These are phyloP conservation scores for Desmodus rotundus DNA, from an alignment of 2,113 vertebrate genomes.

Conservation along the genomic window DNA sequence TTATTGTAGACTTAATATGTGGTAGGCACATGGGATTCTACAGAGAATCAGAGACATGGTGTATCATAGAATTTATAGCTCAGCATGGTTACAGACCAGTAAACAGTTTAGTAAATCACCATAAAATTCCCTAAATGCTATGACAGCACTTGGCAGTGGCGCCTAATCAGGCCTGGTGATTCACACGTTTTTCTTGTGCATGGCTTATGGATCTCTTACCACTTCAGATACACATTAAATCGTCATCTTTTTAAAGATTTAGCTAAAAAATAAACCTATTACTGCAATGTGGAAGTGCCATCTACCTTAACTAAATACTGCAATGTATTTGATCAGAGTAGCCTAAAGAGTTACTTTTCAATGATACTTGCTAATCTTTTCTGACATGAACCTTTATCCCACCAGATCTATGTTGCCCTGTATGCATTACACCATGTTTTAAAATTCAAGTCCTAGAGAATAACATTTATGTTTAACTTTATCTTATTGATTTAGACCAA, in stretches of 20 bases:
- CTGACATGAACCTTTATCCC: not conserved
- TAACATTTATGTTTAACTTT: not conserved
- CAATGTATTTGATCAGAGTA: not conserved
- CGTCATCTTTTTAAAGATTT: not conserved
- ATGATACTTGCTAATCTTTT: not conserved
- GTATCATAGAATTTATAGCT: not conserved
- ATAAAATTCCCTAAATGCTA: not conserved
- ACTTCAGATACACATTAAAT: not conserved
- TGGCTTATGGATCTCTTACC: not conserved
- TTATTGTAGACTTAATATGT: not conserved
- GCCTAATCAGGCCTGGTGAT: not conserved
- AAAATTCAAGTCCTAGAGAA: not conserved
- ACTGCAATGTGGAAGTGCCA: not conserved
- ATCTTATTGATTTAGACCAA: not conserved
- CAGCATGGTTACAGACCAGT: not conserved
- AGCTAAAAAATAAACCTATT: not conserved
- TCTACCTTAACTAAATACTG: not conserved
- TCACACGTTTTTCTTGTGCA: not conserved
- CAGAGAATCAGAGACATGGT: not conserved
- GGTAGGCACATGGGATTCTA: not conserved
- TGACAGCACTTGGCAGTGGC: not conserved
- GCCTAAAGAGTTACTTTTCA: not conserved
- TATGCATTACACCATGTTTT: not conserved
- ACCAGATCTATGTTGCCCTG: not conserved
- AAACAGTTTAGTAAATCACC: not conserved